Percentiles rank a stretch among this genome's conserved stretches.
These are phyloP conservation scores for Pherbina coryleti DNA, from an alignment of 2,888 invertebrate species.

Conservation along the genomic window DNA sequence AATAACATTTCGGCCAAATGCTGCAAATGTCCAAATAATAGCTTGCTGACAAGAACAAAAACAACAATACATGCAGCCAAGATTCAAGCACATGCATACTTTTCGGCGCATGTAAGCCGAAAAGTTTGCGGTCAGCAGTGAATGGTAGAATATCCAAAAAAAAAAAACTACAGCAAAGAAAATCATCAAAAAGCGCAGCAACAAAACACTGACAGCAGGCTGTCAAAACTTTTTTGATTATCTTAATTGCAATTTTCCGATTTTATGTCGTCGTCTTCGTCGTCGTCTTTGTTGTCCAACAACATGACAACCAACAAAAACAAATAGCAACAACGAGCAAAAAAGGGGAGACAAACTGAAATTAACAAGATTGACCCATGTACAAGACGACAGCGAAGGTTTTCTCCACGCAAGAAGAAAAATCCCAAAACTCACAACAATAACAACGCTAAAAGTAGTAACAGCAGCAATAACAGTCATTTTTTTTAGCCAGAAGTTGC, in stretches of 20 bases:
- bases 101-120: conserved; percentile 39
- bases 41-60: not conserved
- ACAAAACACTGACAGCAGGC: conserved; percentile 46
- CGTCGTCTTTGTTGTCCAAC: not conserved
- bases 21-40: not conserved
- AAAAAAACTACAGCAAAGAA: not conserved
- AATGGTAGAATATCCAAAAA: conserved; percentile 19
- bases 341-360: conserved; percentile 27
- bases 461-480: not conserved
- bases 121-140: not conserved
- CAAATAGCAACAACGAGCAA: not conserved
- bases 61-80: not conserved
- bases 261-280: not conserved
- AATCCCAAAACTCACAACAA: not conserved
- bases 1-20: not conserved
- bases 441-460: not conserved
- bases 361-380: conserved; percentile 38
- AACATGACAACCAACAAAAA: not conserved
- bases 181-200: not conserved
- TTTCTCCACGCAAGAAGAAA: not conserved
- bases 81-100: conserved; percentile 39
- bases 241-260: conserved; percentile 51
- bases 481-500: not conserved
- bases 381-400: conserved; percentile 5
- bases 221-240: conserved; percentile 55